These are phyloP conservation scores for Perdita meconis DNA, from an alignment of 2,888 invertebrate species.

Conservation along the genomic window DNA sequence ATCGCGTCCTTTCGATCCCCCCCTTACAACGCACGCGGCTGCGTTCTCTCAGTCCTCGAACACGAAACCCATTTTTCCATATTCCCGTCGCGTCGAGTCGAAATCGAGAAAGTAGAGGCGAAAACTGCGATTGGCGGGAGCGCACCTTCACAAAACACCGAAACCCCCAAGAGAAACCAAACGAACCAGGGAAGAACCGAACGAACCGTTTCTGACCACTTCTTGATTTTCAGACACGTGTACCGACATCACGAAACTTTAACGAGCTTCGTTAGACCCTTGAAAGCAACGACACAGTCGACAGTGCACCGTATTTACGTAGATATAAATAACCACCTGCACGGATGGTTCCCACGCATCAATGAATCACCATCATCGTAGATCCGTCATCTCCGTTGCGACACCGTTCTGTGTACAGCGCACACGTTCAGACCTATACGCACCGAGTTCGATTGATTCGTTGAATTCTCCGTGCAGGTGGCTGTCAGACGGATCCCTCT, in stretches of 20 bases:
- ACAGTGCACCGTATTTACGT: slow-evolving; percentile 12
- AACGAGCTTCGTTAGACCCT: slow-evolving; percentile 23
- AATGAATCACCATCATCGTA: no score
- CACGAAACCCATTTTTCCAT: not conserved
- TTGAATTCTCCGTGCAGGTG: slow-evolving; percentile 39
- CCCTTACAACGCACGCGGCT: not conserved
- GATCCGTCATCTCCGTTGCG: no score
- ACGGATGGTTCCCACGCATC: slow-evolving; percentile 17
- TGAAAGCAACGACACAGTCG: not conserved
- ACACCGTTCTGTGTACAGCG: no score
- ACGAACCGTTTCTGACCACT: slow-evolving; percentile 6
- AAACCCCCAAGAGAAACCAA: not conserved
- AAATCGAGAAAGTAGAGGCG: slow-evolving; percentile 42
- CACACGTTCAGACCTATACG: not conserved
- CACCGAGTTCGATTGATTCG: not conserved
- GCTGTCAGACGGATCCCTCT: slow-evolving; percentile 17
- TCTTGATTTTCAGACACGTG: slow-evolving; percentile 50
- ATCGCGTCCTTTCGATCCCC: slow-evolving; percentile 49
- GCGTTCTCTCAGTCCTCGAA: not conserved
- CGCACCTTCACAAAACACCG: not conserved
- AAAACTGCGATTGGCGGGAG: slow-evolving; percentile 56
- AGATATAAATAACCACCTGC: no score
- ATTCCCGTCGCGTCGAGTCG: not conserved
- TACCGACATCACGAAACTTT: slow-evolving; percentile 21
- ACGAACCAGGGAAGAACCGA: not conserved